phyloP scores from a whole-genome alignment of 2,888 invertebrate species.

The Mythimna albipuncta region DNA sequence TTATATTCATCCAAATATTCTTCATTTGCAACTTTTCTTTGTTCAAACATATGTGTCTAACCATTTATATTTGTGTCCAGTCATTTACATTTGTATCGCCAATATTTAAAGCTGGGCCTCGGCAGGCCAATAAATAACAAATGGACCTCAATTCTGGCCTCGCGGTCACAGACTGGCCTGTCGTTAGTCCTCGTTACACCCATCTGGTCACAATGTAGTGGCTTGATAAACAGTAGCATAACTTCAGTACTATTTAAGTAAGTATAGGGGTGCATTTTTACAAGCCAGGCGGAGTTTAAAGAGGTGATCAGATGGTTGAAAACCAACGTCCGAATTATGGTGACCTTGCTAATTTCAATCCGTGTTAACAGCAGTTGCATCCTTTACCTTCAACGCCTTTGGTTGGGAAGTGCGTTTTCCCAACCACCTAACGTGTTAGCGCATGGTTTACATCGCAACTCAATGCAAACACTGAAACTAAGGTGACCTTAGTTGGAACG shows the following conservation, averaged over 20 bases:
- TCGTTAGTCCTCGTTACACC: conserved; percentile 26
- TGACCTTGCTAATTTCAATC: no score
- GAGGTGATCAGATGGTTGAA: no score
- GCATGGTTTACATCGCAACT: no score
- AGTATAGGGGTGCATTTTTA: no score
- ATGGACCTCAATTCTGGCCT: conserved; percentile 12
- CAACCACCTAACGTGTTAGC: no score
- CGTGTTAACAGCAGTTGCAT: no score
- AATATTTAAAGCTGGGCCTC: conserved; percentile 35
- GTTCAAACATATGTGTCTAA: not conserved
- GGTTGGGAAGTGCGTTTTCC: no score
- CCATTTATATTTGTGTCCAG: not conserved
- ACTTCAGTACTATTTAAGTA: not conserved
- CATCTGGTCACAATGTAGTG: conserved; percentile 27
- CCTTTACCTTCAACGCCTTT: no score
- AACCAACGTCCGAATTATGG: no score
- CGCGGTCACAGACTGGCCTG: conserved; percentile 23
- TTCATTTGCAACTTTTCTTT: conserved; percentile 6
- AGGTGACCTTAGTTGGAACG: no score
- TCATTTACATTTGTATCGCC: conserved; percentile 23
- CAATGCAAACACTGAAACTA: no score
- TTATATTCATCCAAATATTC: not conserved
- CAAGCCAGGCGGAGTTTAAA: no score
- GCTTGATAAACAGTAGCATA: not conserved
- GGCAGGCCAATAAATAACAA: conserved; percentile 40